Evolutionary conservation across 2,797 vertebrate genomes (phyloP), one percentile per base, ranked within the genome.

Genomic region (Megaceryle alcyon): DNA sequence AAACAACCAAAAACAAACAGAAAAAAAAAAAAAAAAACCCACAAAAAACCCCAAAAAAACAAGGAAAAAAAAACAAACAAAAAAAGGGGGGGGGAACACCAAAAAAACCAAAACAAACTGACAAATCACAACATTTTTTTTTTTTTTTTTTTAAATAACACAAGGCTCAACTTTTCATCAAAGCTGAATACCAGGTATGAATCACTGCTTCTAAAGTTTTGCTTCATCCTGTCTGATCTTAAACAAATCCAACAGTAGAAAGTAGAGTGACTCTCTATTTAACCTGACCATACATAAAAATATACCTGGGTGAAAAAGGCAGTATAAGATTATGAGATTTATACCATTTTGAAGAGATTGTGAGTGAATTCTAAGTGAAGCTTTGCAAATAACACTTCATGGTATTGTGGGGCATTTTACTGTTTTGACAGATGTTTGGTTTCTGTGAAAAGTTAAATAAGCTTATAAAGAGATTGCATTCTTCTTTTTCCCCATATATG

Each of bases 391-490:
- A 89, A 18, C 56, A 66, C 43, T 1, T 5, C 20, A 7, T 77
- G n/a, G 19, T 81, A 82, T 70, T 1, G 1, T 44, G 68, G 64
- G 17, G 10, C 46, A 73, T 96, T 90, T 96, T 88, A 92, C 69
- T 89, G 26, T 95, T 96, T 88, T 95, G 91, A 94, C 85, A 77
- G 91, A 87, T 86, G 60, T 66, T 90, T 92, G 69, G 87, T 92
- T 96, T 94, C 89, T 93, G 66, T 94, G 82, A 51, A 95, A 78
- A 90, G 61, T 92, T 90, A 96, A 88, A 85, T 86, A 65, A 92
- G 49, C n/a, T 81, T 66, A 64, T 82, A 75, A 83, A 89, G 65
- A 13, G 1, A 86, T 53, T 88, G 77, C 9, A 9, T 65, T 14
- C 23, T 41, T 48, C 35, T 83, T 80, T n/a, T 8, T 5, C 21